Evolutionary conservation across 2,888 invertebrate genomes (phyloP).

Genomic region (Oscheius myriophilus): DNA sequence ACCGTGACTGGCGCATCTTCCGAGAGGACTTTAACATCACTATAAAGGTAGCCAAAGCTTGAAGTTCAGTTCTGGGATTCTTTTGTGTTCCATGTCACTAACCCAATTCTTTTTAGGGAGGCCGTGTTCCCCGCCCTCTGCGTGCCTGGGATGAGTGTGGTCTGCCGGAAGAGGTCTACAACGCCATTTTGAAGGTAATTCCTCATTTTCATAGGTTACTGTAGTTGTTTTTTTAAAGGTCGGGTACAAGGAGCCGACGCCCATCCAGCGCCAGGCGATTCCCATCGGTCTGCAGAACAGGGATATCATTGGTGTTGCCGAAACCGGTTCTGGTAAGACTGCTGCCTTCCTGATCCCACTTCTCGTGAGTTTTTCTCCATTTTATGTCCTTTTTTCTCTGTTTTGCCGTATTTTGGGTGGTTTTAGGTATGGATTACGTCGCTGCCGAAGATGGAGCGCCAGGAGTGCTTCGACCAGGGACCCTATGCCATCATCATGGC

Average conservation of each 20-base stretch:
- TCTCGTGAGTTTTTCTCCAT: constrained; percentile 75
- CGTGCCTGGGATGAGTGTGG: constrained; percentile 93
- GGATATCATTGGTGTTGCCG: constrained; percentile 97
- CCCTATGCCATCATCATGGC: constrained; percentile 99
- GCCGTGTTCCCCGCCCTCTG: constrained; percentile 93
- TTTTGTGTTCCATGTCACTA: neutral
- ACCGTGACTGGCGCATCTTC: constrained; percentile 99
- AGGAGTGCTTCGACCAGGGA: constrained; percentile 75
- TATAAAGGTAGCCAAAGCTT: constrained; percentile 78
- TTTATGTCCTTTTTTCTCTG: neutral
- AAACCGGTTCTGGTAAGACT: constrained; percentile 98
- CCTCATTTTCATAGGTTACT: constrained; percentile 44
- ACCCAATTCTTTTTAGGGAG: constrained; percentile 72
- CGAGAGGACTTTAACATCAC: constrained; percentile 98
- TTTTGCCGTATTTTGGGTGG: neutral
- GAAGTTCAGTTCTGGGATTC: too few relatives aligned
- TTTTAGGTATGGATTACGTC: constrained; percentile 87
- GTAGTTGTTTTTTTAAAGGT: constrained; percentile 28
- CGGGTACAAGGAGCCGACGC: constrained; percentile 84
- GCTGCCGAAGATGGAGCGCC: constrained; percentile 88
- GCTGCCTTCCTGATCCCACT: constrained; percentile 96
- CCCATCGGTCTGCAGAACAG: constrained; percentile 85
- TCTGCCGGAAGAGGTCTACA: constrained; percentile 87
- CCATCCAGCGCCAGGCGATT: constrained; percentile 98
- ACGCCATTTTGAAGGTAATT: constrained; percentile 89